Percentiles rank a stretch among this genome's conserved stretches.
These are phyloP conservation scores for Polyodon spathula DNA, from an alignment of 2,113 vertebrate genomes.

Conservation along the genomic window DNA sequence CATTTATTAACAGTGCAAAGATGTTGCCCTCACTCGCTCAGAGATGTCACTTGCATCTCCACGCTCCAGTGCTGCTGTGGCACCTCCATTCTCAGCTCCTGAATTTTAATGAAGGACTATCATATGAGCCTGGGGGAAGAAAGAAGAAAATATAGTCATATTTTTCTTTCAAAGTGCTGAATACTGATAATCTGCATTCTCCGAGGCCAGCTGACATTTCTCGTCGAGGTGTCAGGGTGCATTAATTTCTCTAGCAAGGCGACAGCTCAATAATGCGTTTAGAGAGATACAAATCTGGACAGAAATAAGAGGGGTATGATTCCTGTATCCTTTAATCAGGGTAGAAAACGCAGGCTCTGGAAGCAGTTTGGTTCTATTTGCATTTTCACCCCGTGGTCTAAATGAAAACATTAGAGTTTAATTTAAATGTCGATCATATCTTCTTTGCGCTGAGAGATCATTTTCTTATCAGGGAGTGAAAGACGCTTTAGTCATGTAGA, in stretches of 20 bases:
- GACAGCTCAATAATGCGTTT: neutral
- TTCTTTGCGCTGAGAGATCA: too few relatives aligned
- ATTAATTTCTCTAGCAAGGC: neutral
- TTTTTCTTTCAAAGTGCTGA: conserved; percentile 6
- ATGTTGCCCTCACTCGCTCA: neutral
- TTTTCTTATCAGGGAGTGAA: too few relatives aligned
- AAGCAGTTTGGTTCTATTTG: neutral
- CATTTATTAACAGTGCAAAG: conserved; percentile 2
- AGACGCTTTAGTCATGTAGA: too few relatives aligned
- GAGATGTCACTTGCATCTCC: conserved; percentile 2
- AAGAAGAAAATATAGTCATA: neutral
- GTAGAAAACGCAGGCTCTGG: neutral
- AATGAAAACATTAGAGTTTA: neutral
- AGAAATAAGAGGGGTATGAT: neutral
- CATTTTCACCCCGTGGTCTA: neutral
- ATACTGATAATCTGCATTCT: conserved; percentile 5
- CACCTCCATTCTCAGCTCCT: neutral
- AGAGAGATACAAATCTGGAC: neutral
- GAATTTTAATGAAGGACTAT: conserved; percentile 1
- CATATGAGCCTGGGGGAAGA: neutral
- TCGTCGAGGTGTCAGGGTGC: neutral
- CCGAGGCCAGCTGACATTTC: neutral
- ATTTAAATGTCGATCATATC: too few relatives aligned
- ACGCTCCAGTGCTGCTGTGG: conserved; percentile 1
- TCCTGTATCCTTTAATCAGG: neutral